Percentiles rank a stretch among this genome's conserved stretches.
phyloP scores from a whole-genome alignment of 2,113 vertebrate species.

The Rhegmatorhina hoffmannsi region DNA sequence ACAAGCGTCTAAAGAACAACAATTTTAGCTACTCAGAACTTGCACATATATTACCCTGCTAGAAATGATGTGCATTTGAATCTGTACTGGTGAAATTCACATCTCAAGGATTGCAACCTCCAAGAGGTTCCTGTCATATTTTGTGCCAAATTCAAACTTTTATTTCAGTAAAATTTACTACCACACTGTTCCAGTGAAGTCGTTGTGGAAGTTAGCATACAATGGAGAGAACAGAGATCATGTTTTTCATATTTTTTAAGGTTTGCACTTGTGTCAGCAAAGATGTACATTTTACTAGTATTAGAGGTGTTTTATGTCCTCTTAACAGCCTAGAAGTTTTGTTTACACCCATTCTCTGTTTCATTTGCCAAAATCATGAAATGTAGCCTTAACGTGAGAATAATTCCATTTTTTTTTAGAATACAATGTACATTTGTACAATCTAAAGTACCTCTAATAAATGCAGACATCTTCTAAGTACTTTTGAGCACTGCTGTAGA shows the following conservation, averaged over 20 bases:
- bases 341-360: not conserved
- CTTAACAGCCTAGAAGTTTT: not conserved
- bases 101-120: not conserved
- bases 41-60: not conserved
- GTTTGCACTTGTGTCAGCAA: not conserved
- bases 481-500: not conserved
- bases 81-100: not conserved
- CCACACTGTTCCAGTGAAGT: not conserved
- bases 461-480: not conserved
- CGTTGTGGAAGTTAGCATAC: not conserved
- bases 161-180: not conserved
- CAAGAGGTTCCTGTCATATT: not conserved
- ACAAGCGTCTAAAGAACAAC: not conserved
- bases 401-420: not conserved
- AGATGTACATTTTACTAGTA: not conserved
- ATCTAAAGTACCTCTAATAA: not conserved
- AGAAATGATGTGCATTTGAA: not conserved
- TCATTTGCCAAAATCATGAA: not conserved
- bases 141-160: not conserved
- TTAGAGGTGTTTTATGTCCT: not conserved
- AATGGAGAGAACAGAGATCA: not conserved
- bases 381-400: not conserved
- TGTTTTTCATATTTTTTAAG: not conserved
- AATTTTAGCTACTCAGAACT: not conserved
- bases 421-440: not conserved